Evolutionary conservation across 2,113 vertebrate species (phyloP).

Genomic region (Cynocephalus volans): DNA sequence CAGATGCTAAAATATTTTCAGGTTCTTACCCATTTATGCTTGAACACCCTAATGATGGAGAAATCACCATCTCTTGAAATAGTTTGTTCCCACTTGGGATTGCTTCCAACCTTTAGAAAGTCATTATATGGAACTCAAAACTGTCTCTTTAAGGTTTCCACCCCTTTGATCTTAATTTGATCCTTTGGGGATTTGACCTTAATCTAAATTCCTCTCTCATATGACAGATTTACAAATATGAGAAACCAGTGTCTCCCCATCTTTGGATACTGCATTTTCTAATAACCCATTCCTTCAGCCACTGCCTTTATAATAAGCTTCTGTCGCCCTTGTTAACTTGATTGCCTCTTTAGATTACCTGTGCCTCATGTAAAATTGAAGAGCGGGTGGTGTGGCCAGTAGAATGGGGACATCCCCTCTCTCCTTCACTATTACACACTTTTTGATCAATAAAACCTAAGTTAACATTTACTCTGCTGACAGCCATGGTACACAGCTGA

Average conservation of each 20-base stretch:
- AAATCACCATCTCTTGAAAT: neutral
- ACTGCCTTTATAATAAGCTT: neutral
- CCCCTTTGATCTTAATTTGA: neutral
- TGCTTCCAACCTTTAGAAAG: neutral
- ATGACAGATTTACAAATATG: neutral
- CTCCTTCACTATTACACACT: neutral
- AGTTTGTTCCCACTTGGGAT: neutral
- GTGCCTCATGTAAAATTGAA: neutral
- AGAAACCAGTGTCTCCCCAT: neutral
- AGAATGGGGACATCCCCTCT: neutral
- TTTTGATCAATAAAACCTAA: neutral
- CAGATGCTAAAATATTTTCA: neutral
- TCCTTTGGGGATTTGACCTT: neutral
- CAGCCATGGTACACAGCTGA: neutral
- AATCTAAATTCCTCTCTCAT: neutral
- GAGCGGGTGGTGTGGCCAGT: neutral
- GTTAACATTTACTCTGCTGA: neutral
- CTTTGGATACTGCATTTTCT: neutral
- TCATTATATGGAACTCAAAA: neutral
- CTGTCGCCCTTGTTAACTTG: neutral
- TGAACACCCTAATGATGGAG: neutral
- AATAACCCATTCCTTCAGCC: neutral
- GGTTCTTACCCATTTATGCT: neutral
- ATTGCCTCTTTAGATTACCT: neutral
- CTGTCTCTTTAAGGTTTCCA: constrained; percentile 14